Conservation (phyloP, 2,797 vertebrate genomes). For the Sylvilagus floridanus region DNA sequence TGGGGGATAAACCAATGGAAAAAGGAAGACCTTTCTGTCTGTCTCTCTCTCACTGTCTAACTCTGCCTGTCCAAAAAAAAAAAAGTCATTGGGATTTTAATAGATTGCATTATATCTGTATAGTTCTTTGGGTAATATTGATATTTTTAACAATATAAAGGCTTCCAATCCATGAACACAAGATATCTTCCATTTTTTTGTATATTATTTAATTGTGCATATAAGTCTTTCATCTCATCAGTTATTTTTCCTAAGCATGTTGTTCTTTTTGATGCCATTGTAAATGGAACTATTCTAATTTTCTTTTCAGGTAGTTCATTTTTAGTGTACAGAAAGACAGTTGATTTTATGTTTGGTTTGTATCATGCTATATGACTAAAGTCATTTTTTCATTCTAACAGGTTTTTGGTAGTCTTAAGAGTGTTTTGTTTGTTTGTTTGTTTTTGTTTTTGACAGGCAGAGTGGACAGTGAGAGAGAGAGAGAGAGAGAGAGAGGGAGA, state of each 20-base stretch:
- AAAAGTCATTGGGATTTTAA: not conserved
- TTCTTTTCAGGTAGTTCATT: not conserved
- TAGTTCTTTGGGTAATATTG: not conserved
- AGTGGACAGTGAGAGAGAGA: no score
- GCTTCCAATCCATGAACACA: not conserved
- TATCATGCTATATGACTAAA: not conserved
- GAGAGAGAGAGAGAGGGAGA: no score
- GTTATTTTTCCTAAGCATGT: not conserved
- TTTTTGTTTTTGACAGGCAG: not conserved
- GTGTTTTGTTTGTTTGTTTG: no score
- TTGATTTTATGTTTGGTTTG: not conserved
- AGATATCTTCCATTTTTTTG: not conserved
- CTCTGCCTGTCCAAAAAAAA: no score
- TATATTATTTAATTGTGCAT: not conserved
- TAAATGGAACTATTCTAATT: not conserved
- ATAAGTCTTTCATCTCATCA: not conserved
- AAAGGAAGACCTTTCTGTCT: no score
- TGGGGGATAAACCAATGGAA: no score
- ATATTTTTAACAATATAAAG: not conserved
- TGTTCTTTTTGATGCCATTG: not conserved
- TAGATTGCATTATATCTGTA: not conserved
- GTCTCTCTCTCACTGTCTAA: no score
- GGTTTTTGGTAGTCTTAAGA: not conserved
- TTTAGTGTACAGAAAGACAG: not conserved
- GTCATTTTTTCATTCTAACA: not conserved